A percentile compares a stretch with the other conserved stretches of the same genome.
phyloP scores from a whole-genome alignment of 2,888 invertebrate species.

The Gibbula magus region DNA sequence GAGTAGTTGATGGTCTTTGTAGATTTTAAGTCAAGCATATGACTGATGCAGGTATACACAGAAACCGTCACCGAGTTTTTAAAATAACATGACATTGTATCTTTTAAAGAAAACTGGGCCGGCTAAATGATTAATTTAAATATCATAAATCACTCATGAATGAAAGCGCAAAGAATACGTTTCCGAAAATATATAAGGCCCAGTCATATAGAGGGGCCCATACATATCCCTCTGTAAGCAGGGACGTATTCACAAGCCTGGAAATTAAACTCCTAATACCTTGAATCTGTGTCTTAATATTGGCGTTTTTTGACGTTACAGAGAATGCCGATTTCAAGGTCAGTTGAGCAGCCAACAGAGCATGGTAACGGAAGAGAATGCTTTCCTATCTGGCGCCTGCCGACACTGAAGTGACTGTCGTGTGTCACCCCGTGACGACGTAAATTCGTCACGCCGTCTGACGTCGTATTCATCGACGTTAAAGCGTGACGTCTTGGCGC shows the following conservation, averaged over 20 bases:
- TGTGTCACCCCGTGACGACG: background rate
- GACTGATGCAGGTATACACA: too few relatives aligned
- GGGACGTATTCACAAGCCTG: background rate
- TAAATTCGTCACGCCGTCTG: slow-evolving; percentile 19
- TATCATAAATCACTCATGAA: too few relatives aligned
- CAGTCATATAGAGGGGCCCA: background rate
- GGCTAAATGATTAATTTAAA: too few relatives aligned
- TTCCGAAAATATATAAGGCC: background rate
- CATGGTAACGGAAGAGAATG: background rate
- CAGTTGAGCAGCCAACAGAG: background rate
- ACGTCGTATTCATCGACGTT: slow-evolving; percentile 20
- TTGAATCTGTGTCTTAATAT: background rate
- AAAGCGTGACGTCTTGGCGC: slow-evolving; percentile 12
- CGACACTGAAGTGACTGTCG: slow-evolving; percentile 2
- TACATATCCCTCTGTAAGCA: background rate
- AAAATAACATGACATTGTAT: too few relatives aligned
- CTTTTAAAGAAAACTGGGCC: too few relatives aligned
- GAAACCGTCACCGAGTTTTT: too few relatives aligned
- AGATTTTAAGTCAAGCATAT: too few relatives aligned
- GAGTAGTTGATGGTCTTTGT: too few relatives aligned
- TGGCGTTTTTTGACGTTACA: background rate
- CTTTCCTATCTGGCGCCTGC: background rate
- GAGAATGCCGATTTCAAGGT: slow-evolving; percentile 10
- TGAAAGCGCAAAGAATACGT: too few relatives aligned
- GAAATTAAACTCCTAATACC: background rate